Evolutionary conservation across 1,140 invertebrate species (phyloP), one percentile per base, ranked within the genome.

Genomic region (Episyrphus balteatus): DNA sequence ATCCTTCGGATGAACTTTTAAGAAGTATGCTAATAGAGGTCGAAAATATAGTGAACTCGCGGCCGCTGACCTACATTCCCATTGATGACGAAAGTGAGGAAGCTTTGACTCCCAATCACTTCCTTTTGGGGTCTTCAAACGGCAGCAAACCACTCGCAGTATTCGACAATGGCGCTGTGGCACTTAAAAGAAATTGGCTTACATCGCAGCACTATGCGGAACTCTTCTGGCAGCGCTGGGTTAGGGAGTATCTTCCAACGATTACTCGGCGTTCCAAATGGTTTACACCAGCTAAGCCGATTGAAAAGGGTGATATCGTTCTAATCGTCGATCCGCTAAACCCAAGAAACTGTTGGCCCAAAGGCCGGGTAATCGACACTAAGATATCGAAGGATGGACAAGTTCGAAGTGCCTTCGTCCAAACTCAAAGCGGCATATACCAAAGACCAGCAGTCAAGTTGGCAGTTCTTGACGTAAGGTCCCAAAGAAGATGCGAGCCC

Each of bases 101-200:
- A 11, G 53, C 55, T 10, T 47, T 63, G 9, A 66, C 61, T 3
- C 61, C 63, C 6, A 49, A 51, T 17, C 59, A 61, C 47, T 56
- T 63, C 17, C 21, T 71, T n/a, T 53, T 67, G 17, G 61, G 59
- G 0, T 42, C 44, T 5, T 53, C 62, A 8, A 44, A 57, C 0
- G 49, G 44, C 1, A 12, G 47, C 1, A 38, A 59, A 10, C 8
- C 51, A 5, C 44, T 50, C 5, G 51, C 50, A 0, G 17, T 15
- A 0, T 50, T 53, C 18, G 42, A 40, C 11, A 48, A 58, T 17
- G 5, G 11, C 1, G 55, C 13, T 2, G 13, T 30, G 30, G 49
- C 32, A 18, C 48, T 48, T 0, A 38, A 42, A 9, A 40, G 17
- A 9, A 44, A 49, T 8, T 65, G 52, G 56, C 47, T 53, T 1